phyloP scores from a whole-genome alignment of 2,888 invertebrate genomes.

The Meta bourneti region DNA sequence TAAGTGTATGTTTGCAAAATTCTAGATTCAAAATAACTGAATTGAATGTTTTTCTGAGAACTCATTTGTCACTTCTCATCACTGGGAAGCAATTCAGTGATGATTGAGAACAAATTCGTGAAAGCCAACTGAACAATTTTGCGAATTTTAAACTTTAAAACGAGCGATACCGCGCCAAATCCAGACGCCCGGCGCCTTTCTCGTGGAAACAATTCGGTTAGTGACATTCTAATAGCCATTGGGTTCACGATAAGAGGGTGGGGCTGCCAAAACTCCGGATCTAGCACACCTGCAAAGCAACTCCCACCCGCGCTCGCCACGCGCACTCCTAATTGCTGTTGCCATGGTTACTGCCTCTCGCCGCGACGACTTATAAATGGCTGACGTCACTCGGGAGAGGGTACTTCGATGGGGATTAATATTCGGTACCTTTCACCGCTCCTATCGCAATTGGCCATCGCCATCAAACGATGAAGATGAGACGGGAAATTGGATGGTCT shows the following conservation, averaged over 20 bases:
- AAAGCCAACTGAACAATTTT: too few species aligned
- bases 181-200: not conserved
- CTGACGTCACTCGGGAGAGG: slow-evolving; percentile 29
- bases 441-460: not conserved
- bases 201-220: slow-evolving; percentile 38
- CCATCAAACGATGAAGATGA: not conserved
- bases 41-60: too few species aligned
- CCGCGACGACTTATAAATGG: slow-evolving; percentile 37
- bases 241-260: slow-evolving; percentile 59
- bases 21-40: too few species aligned
- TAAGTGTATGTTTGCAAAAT: too few species aligned
- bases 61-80: too few species aligned
- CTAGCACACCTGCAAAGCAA: slow-evolving; percentile 74
- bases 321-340: slow-evolving; percentile 75
- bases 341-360: slow-evolving; percentile 69
- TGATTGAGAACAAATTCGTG: too few species aligned
- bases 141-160: not conserved
- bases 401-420: not conserved
- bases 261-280: slow-evolving; percentile 73
- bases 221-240: slow-evolving; percentile 73
- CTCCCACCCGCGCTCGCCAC: slow-evolving; percentile 74
- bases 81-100: too few species aligned
- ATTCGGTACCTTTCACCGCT: not conserved
- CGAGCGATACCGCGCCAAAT: slow-evolving; percentile 38
- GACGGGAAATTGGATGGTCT: not conserved